Percentiles rank a stretch among this genome's conserved stretches.
phyloP scores from a whole-genome alignment of 2,888 invertebrate genomes.

The Micoletzkya japonica region DNA sequence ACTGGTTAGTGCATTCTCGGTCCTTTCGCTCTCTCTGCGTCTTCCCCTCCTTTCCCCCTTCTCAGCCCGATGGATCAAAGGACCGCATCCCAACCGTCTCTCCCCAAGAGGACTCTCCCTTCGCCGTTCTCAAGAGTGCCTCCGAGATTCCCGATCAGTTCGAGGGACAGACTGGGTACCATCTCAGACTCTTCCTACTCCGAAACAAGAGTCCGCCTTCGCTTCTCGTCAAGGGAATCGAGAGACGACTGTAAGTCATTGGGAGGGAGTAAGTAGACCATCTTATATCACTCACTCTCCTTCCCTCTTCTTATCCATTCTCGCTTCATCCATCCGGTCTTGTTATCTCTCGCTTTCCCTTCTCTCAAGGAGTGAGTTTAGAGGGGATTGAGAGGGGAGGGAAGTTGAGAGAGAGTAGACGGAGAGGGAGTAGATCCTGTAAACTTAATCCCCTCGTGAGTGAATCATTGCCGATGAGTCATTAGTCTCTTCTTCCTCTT shows the following conservation, averaged over 20 bases:
- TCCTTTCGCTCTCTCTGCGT: neutral
- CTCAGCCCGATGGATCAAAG: conserved; percentile 27
- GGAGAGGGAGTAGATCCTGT: neutral
- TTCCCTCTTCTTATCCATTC: neutral
- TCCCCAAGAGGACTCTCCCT: conserved; percentile 18
- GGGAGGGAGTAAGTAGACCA: neutral
- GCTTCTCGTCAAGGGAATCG: conserved; percentile 61
- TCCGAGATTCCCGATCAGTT: conserved; percentile 60
- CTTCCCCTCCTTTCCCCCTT: neutral
- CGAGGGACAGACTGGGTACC: conserved; percentile 58
- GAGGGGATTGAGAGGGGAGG: neutral
- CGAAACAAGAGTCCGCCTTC: conserved; percentile 62
- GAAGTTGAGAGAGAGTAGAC: too few species aligned
- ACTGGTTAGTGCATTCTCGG: conserved; percentile 30
- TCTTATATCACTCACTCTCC: too few species aligned
- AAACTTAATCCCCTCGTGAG: too few species aligned
- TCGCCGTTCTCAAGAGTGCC: conserved; percentile 43
- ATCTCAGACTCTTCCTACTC: conserved; percentile 58
- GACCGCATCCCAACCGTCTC: neutral
- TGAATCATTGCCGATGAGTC: too few species aligned
- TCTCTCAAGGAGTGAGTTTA: neutral
- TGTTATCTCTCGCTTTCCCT: neutral
- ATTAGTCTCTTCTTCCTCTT: conserved; percentile 4
- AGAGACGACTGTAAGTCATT: conserved; percentile 53
- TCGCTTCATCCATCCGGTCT: neutral